phyloP scores from a whole-genome alignment of 2,797 vertebrate genomes.

The Enteromius argenteus region DNA sequence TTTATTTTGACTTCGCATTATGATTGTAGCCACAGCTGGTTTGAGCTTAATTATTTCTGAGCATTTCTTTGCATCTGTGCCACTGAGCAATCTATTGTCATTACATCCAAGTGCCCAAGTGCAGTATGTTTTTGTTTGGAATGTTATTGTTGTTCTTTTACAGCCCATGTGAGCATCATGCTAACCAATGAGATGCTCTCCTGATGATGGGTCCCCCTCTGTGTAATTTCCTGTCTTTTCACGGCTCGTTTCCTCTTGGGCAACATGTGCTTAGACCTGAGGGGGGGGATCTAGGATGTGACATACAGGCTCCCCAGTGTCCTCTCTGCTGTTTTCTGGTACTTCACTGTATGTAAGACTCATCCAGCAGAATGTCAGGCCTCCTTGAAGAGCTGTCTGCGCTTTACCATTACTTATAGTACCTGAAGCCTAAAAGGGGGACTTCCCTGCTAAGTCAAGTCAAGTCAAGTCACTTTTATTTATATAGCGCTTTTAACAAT shows the following conservation, averaged over 20 bases:
- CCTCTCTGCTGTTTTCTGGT: constrained; percentile 46
- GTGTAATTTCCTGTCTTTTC: constrained; percentile 61
- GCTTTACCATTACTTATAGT: background rate
- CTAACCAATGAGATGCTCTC: constrained; percentile 42
- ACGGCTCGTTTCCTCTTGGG: constrained; percentile 61
- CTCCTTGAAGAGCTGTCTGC: constrained; percentile 17
- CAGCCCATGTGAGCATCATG: constrained; percentile 4
- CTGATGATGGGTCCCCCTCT: constrained; percentile 37
- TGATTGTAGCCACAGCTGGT: background rate
- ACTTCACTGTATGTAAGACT: constrained; percentile 48
- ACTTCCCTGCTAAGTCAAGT: background rate
- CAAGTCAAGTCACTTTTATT: too few species aligned
- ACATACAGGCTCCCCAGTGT: constrained; percentile 45
- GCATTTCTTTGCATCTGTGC: background rate
- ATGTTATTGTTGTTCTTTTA: constrained; percentile 30
- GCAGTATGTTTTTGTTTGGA: constrained; percentile 33
- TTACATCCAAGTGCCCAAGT: constrained; percentile 14
- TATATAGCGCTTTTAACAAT: too few species aligned
- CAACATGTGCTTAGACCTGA: constrained; percentile 38
- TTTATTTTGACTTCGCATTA: background rate
- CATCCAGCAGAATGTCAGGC: constrained; percentile 48
- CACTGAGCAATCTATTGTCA: constrained; percentile 21
- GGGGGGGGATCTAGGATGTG: constrained; percentile 53
- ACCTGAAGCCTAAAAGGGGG: background rate
- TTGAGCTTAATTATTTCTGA: constrained; percentile 30